These are phyloP conservation scores for Bombus picipes DNA, from an alignment of 1,140 invertebrate genomes.

Conservation along the genomic window DNA sequence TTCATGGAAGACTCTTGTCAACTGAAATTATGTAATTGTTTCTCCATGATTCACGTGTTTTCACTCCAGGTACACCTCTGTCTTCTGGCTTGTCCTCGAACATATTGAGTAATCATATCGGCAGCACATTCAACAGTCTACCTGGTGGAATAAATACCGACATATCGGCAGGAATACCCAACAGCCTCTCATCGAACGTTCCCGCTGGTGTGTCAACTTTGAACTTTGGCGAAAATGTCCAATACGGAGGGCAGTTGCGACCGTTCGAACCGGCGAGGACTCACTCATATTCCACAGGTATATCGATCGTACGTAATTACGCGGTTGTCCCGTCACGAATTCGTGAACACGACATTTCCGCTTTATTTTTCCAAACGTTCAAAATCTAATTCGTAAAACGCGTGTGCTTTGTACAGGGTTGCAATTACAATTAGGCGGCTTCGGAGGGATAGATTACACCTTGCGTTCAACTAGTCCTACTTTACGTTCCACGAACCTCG, in stretches of 20 bases:
- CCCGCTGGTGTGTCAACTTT: constrained; percentile 62
- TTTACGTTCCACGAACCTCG: constrained; percentile 62
- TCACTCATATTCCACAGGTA: constrained; percentile 62
- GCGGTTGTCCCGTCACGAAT: background rate
- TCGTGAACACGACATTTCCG: background rate
- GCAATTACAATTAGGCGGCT: constrained; percentile 73
- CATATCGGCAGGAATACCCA: constrained; percentile 54
- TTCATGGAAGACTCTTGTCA: background rate
- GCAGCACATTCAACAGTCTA: constrained; percentile 49
- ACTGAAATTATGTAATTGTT: too few species aligned
- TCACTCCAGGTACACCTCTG: constrained; percentile 12
- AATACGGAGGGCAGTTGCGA: constrained; percentile 53
- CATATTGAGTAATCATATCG: constrained; percentile 18
- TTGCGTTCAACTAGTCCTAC: constrained; percentile 69
- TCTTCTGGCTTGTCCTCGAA: constrained; percentile 9
- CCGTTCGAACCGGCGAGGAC: constrained; percentile 44
- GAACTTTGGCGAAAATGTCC: constrained; percentile 60
- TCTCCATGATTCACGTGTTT: background rate
- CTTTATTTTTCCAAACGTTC: too few species aligned
- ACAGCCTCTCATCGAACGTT: constrained; percentile 40
- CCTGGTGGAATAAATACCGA: constrained; percentile 43
- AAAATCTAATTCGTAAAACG: background rate
- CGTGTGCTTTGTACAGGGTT: constrained; percentile 66
- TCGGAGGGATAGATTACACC: constrained; percentile 75
- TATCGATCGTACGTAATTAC: constrained; percentile 5